Evolutionary conservation across 2,888 invertebrate genomes (phyloP), one percentile per base, ranked within the genome.

Genomic region (Argyra leucocephala): DNA sequence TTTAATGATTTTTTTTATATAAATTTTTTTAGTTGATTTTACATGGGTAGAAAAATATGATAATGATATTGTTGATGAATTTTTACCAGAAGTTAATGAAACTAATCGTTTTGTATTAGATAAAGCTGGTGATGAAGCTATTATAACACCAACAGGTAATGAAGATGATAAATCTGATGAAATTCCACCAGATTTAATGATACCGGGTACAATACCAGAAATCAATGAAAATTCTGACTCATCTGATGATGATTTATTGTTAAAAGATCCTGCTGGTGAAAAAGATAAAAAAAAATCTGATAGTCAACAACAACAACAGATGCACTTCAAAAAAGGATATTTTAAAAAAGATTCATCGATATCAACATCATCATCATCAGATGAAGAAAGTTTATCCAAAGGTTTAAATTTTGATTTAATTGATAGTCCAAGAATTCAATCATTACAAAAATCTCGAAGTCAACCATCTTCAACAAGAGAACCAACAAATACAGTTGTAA

Each of bases 191-290:
- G 80, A 80, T 61, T 68, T 80, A 22, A 69, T 80, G 23, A 77
- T 79, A 70, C 76, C 76, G 37, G 80, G 80, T 67, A 69, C 73
- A 2, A 77, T 79, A 73, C 79, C 79, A 6, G 79, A 79, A 72
- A 76, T 79, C 18, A 76, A 78, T 72, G 80, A 79, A 68, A 72
- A 75, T 66, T 77, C 78, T 22, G 76, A 77, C 15, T 75, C 76
- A 61, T 74, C 74, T 12, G 73, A 73, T 36, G 69, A 70, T 15
- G 75, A 78, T 62, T 70, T 69, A 37, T 67, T 70, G 23, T 23
- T 62, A 12, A 62, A 23, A 48, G 22, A 22, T 22, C 2, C 36
- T 31, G 22, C 26, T 22, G 10, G 60, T 61, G 61, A 61, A n/a
- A 36, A 62, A 15, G 24, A 62, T 18, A 23, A 57, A 62, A n/a